phyloP scores from a whole-genome alignment of 2,888 invertebrate species.

The Tribolium freemani region DNA sequence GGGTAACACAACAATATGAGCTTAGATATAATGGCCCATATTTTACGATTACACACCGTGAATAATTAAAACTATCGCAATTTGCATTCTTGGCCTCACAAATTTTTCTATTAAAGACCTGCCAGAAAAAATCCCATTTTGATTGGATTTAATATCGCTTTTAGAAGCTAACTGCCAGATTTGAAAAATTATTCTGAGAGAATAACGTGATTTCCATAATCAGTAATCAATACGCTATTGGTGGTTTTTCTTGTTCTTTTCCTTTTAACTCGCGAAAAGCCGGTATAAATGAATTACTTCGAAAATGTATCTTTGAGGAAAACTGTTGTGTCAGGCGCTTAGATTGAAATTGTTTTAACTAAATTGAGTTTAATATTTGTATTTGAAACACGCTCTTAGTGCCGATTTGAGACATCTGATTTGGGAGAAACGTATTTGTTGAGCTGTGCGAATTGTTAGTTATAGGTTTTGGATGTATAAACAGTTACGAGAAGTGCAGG shows the following conservation, averaged over 20 bases:
- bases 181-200: background rate
- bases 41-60: background rate
- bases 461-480: too few relatives aligned
- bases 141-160: background rate
- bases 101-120: background rate
- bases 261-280: background rate
- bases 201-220: background rate
- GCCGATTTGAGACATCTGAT: too few relatives aligned
- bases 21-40: background rate
- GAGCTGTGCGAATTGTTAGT: too few relatives aligned
- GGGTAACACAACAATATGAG: background rate
- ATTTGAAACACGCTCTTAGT: too few relatives aligned
- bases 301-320: background rate
- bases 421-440: too few relatives aligned
- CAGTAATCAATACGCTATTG: background rate
- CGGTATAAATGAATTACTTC: background rate
- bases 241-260: background rate
- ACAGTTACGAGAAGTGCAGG: too few relatives aligned
- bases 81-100: background rate
- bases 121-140: background rate
- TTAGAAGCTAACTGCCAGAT: background rate
- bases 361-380: too few relatives aligned
- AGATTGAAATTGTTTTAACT: background rate
- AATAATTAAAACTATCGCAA: background rate
- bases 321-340: background rate